Evolutionary conservation across 1,140 invertebrate species (phyloP).

Genomic region (Drosophila kurseongensis): DNA sequence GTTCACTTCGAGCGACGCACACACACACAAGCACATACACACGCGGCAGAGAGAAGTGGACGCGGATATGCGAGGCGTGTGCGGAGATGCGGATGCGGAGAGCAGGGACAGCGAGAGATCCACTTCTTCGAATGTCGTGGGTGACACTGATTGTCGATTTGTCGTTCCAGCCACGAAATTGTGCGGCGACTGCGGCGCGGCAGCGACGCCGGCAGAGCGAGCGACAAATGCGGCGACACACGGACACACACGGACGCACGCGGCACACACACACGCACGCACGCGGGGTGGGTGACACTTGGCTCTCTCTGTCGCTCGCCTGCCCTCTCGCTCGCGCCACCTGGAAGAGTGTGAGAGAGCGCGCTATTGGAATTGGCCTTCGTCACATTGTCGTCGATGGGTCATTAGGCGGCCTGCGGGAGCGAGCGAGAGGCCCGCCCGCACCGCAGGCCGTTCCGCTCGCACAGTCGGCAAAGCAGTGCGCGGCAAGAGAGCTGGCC

Average conservation of each 20-base stretch:
- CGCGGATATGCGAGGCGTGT: slow-evolving; percentile 10
- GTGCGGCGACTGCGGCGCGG: slow-evolving; percentile 46
- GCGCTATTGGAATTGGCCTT: slow-evolving; percentile 54
- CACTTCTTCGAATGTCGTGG: slow-evolving; percentile 79
- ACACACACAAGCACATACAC: slow-evolving; percentile 17
- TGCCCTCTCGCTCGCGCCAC: slow-evolving; percentile 16
- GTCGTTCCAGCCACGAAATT: slow-evolving; percentile 41
- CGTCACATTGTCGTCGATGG: slow-evolving; percentile 79
- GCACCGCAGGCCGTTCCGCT: slow-evolving; percentile 18
- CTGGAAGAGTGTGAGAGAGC: slow-evolving; percentile 44
- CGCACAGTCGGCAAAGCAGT: slow-evolving; percentile 69
- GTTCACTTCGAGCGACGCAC: slow-evolving; percentile 24
- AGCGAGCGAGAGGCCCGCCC: slow-evolving; percentile 21
- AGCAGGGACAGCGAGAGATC: slow-evolving; percentile 62
- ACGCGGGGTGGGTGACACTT: slow-evolving; percentile 77
- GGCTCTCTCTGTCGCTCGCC: slow-evolving; percentile 42
- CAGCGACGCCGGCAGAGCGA: slow-evolving; percentile 8
- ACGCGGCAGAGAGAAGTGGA: slow-evolving; percentile 7
- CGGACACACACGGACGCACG: slow-evolving; percentile 33
- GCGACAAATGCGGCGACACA: slow-evolving; percentile 58
- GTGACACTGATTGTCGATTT: slow-evolving; percentile 82
- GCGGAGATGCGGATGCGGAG: slow-evolving; percentile 8
- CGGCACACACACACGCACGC: slow-evolving; percentile 22
- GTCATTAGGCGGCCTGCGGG: slow-evolving; percentile 53
- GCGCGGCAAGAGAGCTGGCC: slow-evolving; percentile 35